Evolutionary conservation across 2,888 invertebrate genomes (phyloP).

Genomic region (Tetropium fuscum): DNA sequence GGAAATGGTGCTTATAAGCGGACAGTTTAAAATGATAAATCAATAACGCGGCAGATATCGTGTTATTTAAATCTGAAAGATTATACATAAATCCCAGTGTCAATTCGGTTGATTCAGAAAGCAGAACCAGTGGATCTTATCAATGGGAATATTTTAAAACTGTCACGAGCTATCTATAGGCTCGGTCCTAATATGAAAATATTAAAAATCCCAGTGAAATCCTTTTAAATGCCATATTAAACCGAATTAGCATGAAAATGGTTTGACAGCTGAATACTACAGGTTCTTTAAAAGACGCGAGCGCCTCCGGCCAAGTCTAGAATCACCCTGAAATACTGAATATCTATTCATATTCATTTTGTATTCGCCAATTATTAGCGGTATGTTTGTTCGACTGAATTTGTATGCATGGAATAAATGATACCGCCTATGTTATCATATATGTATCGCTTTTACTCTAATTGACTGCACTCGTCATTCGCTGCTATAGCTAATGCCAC

Average conservation of each 20-base stretch:
- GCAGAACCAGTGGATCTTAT: constrained; percentile 50
- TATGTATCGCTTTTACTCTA: constrained; percentile 56
- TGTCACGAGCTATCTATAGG: constrained; percentile 49
- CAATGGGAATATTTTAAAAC: constrained; percentile 56
- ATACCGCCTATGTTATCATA: constrained; percentile 57
- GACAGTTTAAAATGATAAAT: constrained; percentile 16
- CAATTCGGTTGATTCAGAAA: constrained; percentile 46
- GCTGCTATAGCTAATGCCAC: constrained; percentile 11
- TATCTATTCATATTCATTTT: constrained; percentile 47
- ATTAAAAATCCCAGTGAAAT: constrained; percentile 63
- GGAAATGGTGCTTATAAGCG: constrained; percentile 13
- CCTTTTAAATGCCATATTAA: constrained; percentile 64
- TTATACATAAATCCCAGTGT: constrained; percentile 54
- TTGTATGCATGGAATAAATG: constrained; percentile 66
- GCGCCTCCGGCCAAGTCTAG: constrained; percentile 52
- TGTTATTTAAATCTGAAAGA: constrained; percentile 34
- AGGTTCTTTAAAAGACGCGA: constrained; percentile 55
- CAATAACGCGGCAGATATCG: constrained; percentile 21
- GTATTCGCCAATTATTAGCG: constrained; percentile 64
- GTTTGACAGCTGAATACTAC: constrained; percentile 64
- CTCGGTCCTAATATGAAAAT: constrained; percentile 61
- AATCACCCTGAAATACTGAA: too few species aligned
- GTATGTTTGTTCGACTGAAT: constrained; percentile 64
- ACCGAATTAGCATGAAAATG: constrained; percentile 66
- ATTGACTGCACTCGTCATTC: constrained; percentile 57